Evolutionary conservation across 1,140 invertebrate genomes (phyloP).

Genomic region (Drosophila equinoxialis): DNA sequence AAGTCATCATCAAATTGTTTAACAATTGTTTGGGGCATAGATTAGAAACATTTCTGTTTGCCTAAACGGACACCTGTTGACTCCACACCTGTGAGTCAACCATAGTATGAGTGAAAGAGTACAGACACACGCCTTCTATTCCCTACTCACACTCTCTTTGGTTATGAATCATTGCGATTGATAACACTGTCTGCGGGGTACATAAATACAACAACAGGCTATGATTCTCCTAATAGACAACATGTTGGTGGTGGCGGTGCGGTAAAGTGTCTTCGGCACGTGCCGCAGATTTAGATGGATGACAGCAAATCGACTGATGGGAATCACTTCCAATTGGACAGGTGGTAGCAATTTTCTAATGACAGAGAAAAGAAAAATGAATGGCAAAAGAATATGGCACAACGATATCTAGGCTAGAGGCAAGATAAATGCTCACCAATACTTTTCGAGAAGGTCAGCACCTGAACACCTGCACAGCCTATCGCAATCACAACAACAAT

Average conservation of each 20-base stretch:
- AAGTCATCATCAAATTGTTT: neutral
- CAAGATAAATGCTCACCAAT: neutral
- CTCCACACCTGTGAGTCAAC: neutral
- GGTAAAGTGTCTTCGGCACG: neutral
- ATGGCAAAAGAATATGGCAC: neutral
- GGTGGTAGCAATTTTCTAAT: neutral
- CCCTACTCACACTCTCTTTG: neutral
- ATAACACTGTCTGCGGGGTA: neutral
- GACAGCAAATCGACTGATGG: neutral
- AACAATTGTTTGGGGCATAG: neutral
- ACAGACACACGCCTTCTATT: neutral
- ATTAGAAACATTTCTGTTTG: neutral
- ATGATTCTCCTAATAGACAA: neutral
- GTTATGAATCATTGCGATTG: neutral
- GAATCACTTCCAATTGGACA: neutral
- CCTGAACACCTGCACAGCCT: neutral
- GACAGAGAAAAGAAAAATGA: neutral
- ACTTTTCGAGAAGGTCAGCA: neutral
- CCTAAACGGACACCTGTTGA: neutral
- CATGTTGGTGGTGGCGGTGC: neutral
- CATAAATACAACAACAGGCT: neutral
- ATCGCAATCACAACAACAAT: constrained; percentile 3
- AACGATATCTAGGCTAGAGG: neutral
- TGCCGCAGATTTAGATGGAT: neutral
- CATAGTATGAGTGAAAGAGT: neutral